Evolutionary conservation across 1,140 invertebrate species (phyloP).

Genomic region (Chelonus insularis): DNA sequence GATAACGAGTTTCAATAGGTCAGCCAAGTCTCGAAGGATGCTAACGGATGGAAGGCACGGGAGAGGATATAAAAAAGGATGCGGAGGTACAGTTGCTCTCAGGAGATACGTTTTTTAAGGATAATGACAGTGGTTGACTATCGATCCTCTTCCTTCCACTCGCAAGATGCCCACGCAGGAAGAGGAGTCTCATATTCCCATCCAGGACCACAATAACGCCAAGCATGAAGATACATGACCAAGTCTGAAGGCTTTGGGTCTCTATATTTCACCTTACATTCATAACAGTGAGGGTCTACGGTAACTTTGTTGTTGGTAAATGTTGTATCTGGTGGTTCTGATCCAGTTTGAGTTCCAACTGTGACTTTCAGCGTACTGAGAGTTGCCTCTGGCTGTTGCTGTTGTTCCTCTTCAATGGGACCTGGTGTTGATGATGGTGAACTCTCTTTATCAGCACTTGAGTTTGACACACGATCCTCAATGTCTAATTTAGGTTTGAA

Average conservation of each 20-base stretch:
- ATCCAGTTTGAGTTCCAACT: conserved; percentile 81
- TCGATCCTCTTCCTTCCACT: conserved; percentile 67
- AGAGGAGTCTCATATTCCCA: conserved; percentile 89
- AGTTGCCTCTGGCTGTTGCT: conserved; percentile 36
- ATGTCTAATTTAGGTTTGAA: conserved; percentile 73
- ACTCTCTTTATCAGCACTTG: conserved; percentile 46
- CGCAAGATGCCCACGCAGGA: conserved; percentile 82
- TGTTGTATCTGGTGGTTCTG: conserved; percentile 68
- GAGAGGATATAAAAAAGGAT: conserved; percentile 54
- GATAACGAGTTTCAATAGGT: neutral
- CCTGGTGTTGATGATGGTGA: conserved; percentile 52
- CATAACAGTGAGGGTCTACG: conserved; percentile 85
- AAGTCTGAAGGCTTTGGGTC: conserved; percentile 89
- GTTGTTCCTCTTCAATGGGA: conserved; percentile 52
- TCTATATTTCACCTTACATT: conserved; percentile 87
- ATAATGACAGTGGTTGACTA: conserved; percentile 39
- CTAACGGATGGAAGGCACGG: conserved; percentile 57
- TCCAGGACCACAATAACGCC: conserved; percentile 87
- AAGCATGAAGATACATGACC: conserved; percentile 94
- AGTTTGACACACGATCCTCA: conserved; percentile 61
- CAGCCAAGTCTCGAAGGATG: conserved; percentile 22
- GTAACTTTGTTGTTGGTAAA: conserved; percentile 78
- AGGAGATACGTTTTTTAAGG: conserved; percentile 8
- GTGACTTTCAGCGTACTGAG: conserved; percentile 65
- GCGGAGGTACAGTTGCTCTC: conserved; percentile 26